phyloP scores from a whole-genome alignment of 2,888 invertebrate genomes.

The Oscheius sp. region DNA sequence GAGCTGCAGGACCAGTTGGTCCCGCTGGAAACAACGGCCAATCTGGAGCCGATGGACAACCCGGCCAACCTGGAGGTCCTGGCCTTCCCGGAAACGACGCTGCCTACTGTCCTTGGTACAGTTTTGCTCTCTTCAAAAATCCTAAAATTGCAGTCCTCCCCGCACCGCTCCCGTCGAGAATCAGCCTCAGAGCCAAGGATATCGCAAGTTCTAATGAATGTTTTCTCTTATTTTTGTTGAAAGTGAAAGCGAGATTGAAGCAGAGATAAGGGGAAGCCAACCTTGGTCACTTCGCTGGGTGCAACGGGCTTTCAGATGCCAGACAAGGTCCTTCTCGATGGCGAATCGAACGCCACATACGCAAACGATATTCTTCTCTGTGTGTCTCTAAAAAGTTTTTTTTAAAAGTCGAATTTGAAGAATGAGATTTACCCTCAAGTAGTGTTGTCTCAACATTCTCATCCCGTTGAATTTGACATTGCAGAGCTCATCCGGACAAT shows the following conservation, averaged over 20 bases:
- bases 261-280: background rate
- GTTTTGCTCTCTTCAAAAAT: too few species aligned
- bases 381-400: slow-evolving; percentile 32
- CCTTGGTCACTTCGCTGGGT: slow-evolving; percentile 5
- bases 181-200: too few species aligned
- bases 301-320: slow-evolving; percentile 39
- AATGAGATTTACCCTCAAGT: slow-evolving; percentile 18
- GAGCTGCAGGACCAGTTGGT: slow-evolving; percentile 50
- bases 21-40: slow-evolving; percentile 34
- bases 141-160: too few species aligned
- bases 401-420: background rate
- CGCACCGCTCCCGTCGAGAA: too few species aligned
- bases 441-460: slow-evolving; percentile 37
- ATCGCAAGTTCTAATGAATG: background rate
- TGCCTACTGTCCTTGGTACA: too few species aligned
- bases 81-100: too few species aligned
- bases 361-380: slow-evolving; percentile 36
- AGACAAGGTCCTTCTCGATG: slow-evolving; percentile 40
- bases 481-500: slow-evolving; percentile 36
- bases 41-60: too few species aligned
- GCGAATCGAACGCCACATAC: slow-evolving; percentile 35
- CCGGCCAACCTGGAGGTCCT: too few species aligned
- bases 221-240: background rate
- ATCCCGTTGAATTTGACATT: slow-evolving; percentile 29
- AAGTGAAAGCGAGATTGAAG: background rate